Base-by-base conservation (phyloP, 2,888 invertebrate genomes). In the Leptinotarsa peninsularis region DNA sequence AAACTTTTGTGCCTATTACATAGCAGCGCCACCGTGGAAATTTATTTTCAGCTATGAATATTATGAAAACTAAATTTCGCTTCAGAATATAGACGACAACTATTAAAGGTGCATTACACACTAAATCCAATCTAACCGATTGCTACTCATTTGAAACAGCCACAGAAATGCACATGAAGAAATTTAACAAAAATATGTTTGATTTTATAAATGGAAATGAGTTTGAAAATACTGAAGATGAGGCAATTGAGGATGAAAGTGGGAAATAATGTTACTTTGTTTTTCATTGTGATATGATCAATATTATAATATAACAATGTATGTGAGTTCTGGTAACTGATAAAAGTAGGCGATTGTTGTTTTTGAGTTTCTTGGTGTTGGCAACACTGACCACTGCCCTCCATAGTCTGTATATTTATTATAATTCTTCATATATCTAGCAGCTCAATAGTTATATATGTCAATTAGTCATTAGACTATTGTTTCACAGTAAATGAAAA, bases 11-110 rank as follows among this genome's bases (percentile, higher is more conserved):
- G 54, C 54, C 17, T 21, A 56, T 21, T n/a, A 56, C 54, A 56
- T 56, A 56, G 54, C 54, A 56, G 7, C 21, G 54, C 54, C 54
- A 18, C 21, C 54, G 54, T 56, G 54, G 54, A 56, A 56, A 33
- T n/a, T 56, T 56, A 56, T 56, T 56, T 56, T 56, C 54, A n/a
- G 21, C 21, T 21, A 56, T 7, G n/a, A 18, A 56, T 56, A 56
- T 56, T 56, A 56, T 56, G 54, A 56, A 56, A 56, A 56, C 54
- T 18, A 18, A 56, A 56, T 56, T 56, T n/a, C 54, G 54, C 54
- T 4, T n/a, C 54, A 56, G 54, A 56, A 18, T 56, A 56, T 56
- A 4, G 21, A 56, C 54, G 21, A n/a, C 5, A 56, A 56, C 4
- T 54, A n/a, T 54, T 54, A 54, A 54, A 18, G 17, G 1, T n/a